phyloP scores from a whole-genome alignment of 2,888 invertebrate genomes.

The Lymantria monacha region DNA sequence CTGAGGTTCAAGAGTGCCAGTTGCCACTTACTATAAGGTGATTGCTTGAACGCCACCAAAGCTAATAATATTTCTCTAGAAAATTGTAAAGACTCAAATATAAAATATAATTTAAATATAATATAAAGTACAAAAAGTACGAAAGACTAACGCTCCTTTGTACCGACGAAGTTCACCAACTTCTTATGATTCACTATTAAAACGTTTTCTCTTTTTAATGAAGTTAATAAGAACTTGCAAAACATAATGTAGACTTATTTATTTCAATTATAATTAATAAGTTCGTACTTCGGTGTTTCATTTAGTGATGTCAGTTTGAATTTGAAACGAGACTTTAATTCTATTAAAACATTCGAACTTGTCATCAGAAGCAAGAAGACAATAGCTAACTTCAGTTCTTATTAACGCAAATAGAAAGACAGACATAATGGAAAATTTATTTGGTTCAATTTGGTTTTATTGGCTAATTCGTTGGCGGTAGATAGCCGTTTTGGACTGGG shows the following conservation, averaged over 20 bases:
- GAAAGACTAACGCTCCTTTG: conserved; percentile 41
- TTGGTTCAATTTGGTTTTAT: conserved; percentile 79
- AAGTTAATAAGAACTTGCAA: no score
- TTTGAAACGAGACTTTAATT: conserved; percentile 1
- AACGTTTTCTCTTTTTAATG: conserved; percentile 38
- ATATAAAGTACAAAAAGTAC: conserved; percentile 5
- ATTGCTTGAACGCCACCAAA: no score
- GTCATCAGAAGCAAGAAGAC: conserved; percentile 11
- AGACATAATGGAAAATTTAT: conserved; percentile 72
- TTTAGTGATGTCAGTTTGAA: conserved; percentile 10
- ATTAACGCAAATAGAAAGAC: conserved; percentile 61
- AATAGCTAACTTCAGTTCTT: conserved; percentile 29
- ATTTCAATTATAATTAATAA: conserved; percentile 26
- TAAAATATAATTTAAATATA: no score
- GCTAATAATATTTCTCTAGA: no score
- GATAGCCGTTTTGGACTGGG: conserved; percentile 48
- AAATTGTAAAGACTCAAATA: no score
- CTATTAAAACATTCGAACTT: conserved; percentile 3
- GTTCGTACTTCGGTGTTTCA: conserved; percentile 5
- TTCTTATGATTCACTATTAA: conserved; percentile 38
- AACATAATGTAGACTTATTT: conserved; percentile 19
- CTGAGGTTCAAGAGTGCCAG: no score
- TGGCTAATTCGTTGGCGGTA: conserved; percentile 75
- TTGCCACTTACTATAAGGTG: no score
- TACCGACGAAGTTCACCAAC: conserved; percentile 37